Evolutionary conservation across 2,888 invertebrate genomes (phyloP).

Genomic region (Agriopis aurantiaria): DNA sequence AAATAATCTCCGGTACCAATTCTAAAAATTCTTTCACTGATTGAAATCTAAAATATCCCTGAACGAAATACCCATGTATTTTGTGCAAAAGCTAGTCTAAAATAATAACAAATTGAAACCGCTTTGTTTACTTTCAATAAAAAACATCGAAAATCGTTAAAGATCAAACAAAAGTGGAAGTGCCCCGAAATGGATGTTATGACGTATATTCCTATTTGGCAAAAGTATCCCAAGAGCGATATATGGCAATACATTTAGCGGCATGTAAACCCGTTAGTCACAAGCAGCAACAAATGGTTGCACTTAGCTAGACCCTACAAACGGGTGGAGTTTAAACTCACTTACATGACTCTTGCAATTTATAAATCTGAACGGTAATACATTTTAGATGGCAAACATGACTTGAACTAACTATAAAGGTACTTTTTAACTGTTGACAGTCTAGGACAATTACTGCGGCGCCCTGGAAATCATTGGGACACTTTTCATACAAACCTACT

Average conservation of each 20-base stretch:
- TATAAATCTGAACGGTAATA: neutral
- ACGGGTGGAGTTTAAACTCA: conserved; percentile 53
- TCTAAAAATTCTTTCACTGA: no score
- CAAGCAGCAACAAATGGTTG: conserved; percentile 53
- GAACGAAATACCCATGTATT: no score
- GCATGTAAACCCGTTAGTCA: conserved; percentile 51
- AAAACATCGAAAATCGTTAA: neutral
- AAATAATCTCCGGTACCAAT: no score
- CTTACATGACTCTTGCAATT: conserved; percentile 43
- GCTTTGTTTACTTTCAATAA: neutral
- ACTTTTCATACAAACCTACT: no score
- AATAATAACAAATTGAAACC: neutral
- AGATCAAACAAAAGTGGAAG: neutral
- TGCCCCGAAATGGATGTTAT: conserved; percentile 9
- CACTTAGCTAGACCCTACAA: conserved; percentile 54
- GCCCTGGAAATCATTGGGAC: no score
- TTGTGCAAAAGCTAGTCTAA: neutral
- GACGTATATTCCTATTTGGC: conserved; percentile 13
- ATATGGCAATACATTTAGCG: conserved; percentile 49
- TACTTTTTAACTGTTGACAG: no score
- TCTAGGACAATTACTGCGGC: no score
- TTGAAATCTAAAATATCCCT: no score
- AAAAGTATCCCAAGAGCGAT: conserved; percentile 32
- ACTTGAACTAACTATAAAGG: no score
- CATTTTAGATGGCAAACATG: neutral